Base-by-base conservation (phyloP, 2,797 vertebrate species). In the Benthosema pterotum region DNA sequence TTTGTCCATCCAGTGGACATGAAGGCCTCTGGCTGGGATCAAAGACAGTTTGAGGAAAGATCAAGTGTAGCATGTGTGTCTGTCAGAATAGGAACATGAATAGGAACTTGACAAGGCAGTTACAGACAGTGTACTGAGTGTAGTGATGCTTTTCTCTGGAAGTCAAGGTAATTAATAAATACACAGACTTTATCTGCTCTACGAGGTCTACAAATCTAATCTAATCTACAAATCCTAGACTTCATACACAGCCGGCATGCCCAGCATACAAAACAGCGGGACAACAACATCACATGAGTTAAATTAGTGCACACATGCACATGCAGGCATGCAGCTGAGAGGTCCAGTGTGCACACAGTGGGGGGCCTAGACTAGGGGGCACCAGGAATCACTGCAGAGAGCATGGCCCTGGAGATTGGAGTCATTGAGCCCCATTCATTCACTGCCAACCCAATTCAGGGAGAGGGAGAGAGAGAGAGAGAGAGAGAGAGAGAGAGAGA, bases 361-460 rank as follows among this genome's bases (percentile, higher is more conserved):
- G 50, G 47, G 63, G 53, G 15, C 55, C 45, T 25, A 60, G 16
- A 68, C 55, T 51, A 43, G 60, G 64, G 46, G 60, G 7, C 65
- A 63, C 69, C 68, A 69, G 61, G 18, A 47, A 6, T 59, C 3
- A 48, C 14, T 42, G 28, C n/a, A 19, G 63, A 75, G 72, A 83
- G n/a, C 71, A 57, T 62, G 59, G 72, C 64, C 51, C 60, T 42
- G 22, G 66, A 65, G 60, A 70, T 38, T n/a, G 47, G 60, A 60
- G 52, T 57, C 58, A 74, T 71, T 69, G 57, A 66, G 66, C n/a
- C 3, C 52, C 42, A 70, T 83, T 82, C 69, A 75, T 66, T 63
- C 42, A 42, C 50, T 75, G 76, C 65, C 75, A 80, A 50, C 13
- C 19, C 42, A 51, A 50, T 8, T 38, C 0, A 13, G 16, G 63